Conservation (phyloP, 2,888 invertebrate genomes). For the Gasteruption jaculator region DNA sequence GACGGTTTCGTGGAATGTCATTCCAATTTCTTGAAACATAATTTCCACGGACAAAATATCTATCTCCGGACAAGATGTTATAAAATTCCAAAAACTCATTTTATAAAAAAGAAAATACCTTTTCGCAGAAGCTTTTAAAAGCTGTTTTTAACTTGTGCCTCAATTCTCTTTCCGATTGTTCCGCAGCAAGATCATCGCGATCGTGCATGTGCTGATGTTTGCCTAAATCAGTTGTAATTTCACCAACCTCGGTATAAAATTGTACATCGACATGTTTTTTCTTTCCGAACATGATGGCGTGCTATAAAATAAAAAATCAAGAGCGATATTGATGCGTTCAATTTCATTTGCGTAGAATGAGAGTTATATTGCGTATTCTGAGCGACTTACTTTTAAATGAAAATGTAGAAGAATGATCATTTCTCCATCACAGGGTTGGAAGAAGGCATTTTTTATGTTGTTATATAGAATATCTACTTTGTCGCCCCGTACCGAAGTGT, state of each 20-base stretch:
- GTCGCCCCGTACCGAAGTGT: conserved; percentile 98
- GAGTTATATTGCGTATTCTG: neutral
- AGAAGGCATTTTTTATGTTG: conserved; percentile 99
- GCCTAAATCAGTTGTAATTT: conserved; percentile 98
- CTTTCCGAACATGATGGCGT: conserved; percentile 99
- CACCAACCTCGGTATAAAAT: conserved; percentile 99
- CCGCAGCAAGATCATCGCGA: conserved; percentile 96
- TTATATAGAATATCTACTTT: conserved; percentile 99
- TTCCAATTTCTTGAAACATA: no score
- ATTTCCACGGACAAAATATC: no score
- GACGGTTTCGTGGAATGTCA: no score
- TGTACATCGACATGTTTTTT: conserved; percentile 99
- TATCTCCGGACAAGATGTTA: no score
- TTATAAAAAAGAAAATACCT: conserved; percentile 62
- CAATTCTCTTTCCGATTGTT: conserved; percentile 96
- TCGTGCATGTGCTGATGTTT: conserved; percentile 99
- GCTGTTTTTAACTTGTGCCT: conserved; percentile 95
- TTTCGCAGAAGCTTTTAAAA: conserved; percentile 97
- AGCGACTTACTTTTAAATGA: conserved; percentile 75
- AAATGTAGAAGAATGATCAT: conserved; percentile 99
- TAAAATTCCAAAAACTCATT: neutral
- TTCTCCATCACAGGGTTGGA: conserved; percentile 98
- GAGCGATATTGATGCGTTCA: conserved; percentile 1
- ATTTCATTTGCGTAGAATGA: neutral
- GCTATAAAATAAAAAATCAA: conserved; percentile 49